phyloP scores from a whole-genome alignment of 2,113 vertebrate genomes.

The Tenrec ecaudatus region DNA sequence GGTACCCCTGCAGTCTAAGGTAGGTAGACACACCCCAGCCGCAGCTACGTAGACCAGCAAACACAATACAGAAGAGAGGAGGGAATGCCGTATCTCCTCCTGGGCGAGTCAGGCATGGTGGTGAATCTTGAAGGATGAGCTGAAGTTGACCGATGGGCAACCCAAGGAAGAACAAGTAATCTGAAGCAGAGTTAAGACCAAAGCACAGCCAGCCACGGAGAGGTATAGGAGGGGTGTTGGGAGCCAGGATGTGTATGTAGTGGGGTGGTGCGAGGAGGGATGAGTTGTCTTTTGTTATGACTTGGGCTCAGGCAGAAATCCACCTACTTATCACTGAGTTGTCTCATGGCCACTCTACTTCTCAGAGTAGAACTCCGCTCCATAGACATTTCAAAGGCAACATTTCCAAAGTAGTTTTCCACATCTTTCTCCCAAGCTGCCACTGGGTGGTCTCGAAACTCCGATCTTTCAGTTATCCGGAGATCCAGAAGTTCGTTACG shows the following conservation, averaged over 20 bases:
- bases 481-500: too few species aligned
- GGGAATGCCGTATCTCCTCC: neutral
- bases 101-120: neutral
- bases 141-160: neutral
- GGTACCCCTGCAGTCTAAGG: neutral
- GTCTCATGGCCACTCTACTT: neutral
- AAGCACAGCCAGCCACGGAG: too few species aligned
- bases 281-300: neutral
- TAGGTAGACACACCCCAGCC: too few species aligned
- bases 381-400: neutral
- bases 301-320: neutral
- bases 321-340: neutral
- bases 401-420: too few species aligned
- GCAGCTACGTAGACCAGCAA: neutral
- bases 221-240: neutral
- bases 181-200: too few species aligned
- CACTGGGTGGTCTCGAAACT: neutral
- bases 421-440: neutral
- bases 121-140: neutral
- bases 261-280: too few species aligned
- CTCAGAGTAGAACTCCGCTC: neutral
- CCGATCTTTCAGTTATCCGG: too few species aligned
- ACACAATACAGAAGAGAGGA: neutral
- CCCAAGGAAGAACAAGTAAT: too few species aligned
- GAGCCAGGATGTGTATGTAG: neutral